Percentiles rank a stretch among this genome's conserved stretches.
phyloP scores from a whole-genome alignment of 2,888 invertebrate genomes.

The Cephonodes hylas region DNA sequence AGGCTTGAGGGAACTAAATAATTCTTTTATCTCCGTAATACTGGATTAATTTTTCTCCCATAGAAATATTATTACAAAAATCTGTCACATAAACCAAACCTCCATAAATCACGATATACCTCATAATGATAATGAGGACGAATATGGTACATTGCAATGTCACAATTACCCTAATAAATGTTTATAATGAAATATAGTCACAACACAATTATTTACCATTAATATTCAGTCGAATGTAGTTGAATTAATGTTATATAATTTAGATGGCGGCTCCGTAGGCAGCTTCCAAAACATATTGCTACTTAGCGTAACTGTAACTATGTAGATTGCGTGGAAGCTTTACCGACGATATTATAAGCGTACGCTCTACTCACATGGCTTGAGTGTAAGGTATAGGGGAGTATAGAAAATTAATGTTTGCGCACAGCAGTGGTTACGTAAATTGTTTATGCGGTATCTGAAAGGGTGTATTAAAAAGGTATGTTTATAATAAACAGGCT shows the following conservation, averaged over 20 bases:
- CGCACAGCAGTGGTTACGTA: conserved; percentile 11
- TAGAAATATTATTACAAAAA: too few relatives aligned
- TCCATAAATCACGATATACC: too few relatives aligned
- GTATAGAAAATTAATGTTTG: conserved; percentile 14
- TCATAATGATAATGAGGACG: too few relatives aligned
- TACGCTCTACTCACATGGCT: conserved; percentile 11
- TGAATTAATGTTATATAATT: conserved; percentile 4
- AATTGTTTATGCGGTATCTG: not conserved
- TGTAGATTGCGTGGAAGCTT: conserved; percentile 11
- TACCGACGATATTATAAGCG: conserved; percentile 11
- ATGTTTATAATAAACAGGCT: too few relatives aligned
- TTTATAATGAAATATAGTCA: too few relatives aligned
- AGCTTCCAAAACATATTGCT: conserved; percentile 11
- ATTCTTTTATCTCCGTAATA: too few relatives aligned
- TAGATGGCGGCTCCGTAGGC: conserved; percentile 2
- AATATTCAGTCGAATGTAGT: not conserved
- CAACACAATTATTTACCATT: not conserved
- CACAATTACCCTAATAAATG: too few relatives aligned
- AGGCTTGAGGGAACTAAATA: too few relatives aligned
- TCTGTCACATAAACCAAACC: too few relatives aligned
- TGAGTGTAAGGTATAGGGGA: conserved; percentile 9
- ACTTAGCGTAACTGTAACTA: conserved; percentile 6
- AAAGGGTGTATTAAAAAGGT: not conserved
- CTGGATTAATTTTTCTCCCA: too few relatives aligned
- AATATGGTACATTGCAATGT: too few relatives aligned